Percentiles rank a stretch among this genome's conserved stretches.
These are phyloP conservation scores for Drosophila rubida DNA, from an alignment of 2,888 invertebrate genomes.

Conservation along the genomic window DNA sequence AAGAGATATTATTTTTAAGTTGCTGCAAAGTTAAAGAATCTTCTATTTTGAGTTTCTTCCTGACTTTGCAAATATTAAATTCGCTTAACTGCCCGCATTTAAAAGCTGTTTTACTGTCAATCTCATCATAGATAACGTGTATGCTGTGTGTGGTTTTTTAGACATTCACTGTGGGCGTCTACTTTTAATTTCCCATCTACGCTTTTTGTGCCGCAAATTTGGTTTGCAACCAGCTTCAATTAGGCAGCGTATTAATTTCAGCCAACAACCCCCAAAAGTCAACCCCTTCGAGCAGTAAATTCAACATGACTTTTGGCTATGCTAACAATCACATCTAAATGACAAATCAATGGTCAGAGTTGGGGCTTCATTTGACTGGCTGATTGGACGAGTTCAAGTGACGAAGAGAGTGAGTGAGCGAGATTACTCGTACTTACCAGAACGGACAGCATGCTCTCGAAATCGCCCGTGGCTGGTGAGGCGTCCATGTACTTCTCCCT, in stretches of 20 bases:
- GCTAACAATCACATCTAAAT: background rate
- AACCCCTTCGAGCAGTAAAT: background rate
- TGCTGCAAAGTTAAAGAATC: too few species aligned
- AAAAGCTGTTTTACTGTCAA: background rate
- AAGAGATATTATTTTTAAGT: too few species aligned
- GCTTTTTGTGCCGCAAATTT: background rate
- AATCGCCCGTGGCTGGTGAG: conserved; percentile 92
- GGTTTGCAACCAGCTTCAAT: background rate
- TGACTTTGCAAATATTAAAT: too few species aligned
- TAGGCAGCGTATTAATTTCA: background rate
- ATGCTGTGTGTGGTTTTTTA: background rate
- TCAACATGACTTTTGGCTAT: background rate
- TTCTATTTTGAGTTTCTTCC: too few species aligned
- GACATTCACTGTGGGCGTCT: background rate
- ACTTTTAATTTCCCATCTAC: background rate
- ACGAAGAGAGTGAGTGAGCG: background rate
- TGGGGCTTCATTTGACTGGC: conserved; percentile 1
- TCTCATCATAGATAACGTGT: background rate
- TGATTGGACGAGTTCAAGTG: background rate
- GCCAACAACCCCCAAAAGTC: background rate
- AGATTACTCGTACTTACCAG: conserved; percentile 86
- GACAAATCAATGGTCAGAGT: background rate
- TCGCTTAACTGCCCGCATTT: too few species aligned
- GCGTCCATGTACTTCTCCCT: conserved; percentile 89
- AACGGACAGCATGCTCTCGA: conserved; percentile 94